Evolutionary conservation across 2,888 invertebrate genomes (phyloP).

Genomic region (Epinotia bilunana): DNA sequence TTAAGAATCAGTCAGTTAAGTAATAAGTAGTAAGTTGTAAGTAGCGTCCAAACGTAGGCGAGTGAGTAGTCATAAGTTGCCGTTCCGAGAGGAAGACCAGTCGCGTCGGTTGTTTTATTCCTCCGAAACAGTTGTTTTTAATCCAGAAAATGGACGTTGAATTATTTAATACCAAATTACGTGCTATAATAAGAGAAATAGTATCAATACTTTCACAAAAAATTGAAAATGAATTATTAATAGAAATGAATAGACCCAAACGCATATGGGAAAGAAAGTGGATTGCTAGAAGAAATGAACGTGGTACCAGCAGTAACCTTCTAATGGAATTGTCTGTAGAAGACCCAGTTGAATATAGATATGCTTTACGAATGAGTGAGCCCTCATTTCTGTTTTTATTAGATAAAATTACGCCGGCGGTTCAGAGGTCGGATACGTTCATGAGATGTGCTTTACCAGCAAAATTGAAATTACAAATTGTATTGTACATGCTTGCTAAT

Average conservation of each 20-base stretch:
- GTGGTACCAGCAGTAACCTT: no score
- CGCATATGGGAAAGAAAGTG: conserved; percentile 27
- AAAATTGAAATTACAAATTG: conserved; percentile 41
- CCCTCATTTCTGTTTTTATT: conserved; percentile 44
- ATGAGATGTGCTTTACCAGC: conserved; percentile 45
- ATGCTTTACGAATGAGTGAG: conserved; percentile 35
- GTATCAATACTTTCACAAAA: not conserved
- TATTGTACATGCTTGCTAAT: conserved; percentile 43
- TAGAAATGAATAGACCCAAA: conserved; percentile 28
- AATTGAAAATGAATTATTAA: conserved; percentile 11
- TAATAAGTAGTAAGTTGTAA: not conserved
- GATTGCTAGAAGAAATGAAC: conserved; percentile 26
- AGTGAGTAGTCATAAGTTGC: not conserved
- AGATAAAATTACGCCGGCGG: conserved; percentile 40
- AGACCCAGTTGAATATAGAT: no score
- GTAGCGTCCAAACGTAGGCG: not conserved
- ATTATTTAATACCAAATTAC: no score
- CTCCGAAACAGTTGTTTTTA: no score
- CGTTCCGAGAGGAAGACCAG: not conserved
- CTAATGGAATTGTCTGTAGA: no score
- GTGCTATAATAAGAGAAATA: no score
- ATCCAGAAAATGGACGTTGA: no score
- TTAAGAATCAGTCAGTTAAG: not conserved
- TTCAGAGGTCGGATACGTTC: conserved; percentile 46
- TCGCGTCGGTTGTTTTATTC: no score